Evolutionary conservation across 2,113 vertebrate species (phyloP).

Genomic region (Nestor notabilis): DNA sequence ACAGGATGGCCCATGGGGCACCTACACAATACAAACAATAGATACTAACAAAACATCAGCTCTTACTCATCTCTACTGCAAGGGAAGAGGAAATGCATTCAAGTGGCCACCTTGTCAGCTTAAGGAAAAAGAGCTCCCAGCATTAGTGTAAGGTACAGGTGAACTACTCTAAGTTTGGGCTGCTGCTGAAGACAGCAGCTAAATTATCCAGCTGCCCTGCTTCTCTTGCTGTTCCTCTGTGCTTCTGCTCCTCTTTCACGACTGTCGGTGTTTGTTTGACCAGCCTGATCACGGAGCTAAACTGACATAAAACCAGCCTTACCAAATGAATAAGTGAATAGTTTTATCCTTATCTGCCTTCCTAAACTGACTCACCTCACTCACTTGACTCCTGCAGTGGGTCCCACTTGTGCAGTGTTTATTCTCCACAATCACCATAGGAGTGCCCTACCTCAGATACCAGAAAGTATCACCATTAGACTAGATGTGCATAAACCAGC

Average conservation of each 20-base stretch:
- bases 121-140: not conserved
- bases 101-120: not conserved
- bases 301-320: not conserved
- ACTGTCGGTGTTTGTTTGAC: not conserved
- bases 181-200: not conserved
- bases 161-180: not conserved
- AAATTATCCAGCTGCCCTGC: not conserved
- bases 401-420: not conserved
- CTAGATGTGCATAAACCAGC: not conserved
- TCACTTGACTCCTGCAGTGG: not conserved
- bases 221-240: not conserved
- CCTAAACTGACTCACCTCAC: not conserved
- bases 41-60: not conserved
- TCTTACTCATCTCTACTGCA: not conserved
- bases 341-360: not conserved
- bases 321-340: not conserved
- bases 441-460: not conserved
- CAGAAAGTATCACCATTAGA: not conserved
- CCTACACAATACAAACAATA: not conserved
- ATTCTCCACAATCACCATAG: not conserved
- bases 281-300: not conserved
- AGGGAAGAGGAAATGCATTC: not conserved
- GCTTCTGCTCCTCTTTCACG: not conserved
- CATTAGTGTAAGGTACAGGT: accelerated
- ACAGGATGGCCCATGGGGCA: not conserved